Base-by-base conservation (phyloP, 1,140 invertebrate genomes). In the Antheraea mylitta region DNA sequence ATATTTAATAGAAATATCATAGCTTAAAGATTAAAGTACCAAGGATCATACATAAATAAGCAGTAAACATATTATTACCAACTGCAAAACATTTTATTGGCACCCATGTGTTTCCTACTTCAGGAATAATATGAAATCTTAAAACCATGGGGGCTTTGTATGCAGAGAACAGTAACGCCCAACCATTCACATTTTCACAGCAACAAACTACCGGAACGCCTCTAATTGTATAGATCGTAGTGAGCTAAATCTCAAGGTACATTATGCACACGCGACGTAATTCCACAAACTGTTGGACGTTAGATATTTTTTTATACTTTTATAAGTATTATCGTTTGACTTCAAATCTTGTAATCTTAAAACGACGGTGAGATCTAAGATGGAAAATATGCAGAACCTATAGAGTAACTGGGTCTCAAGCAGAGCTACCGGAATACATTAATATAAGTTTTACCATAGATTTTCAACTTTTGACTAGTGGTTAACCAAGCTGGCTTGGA, bases 121-220 rank as follows among this genome's bases (percentile, higher is more conserved):
- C 16, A 16, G 5, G 9, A 53, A 53, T 53, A 53, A 53, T 16
- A n/a, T 53, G 16, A 53, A 53, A n/a, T 16, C 45, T 53, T 13
- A 13, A 16, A 53, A 0, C 45, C 16, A 16, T 16, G 7, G 38
- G n/a, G 45, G 11, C 45, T 53, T 53, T 53, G 45, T 16, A 53
- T 53, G 45, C 10, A 53, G 45, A 13, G 16, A 16, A 53, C 16
- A 53, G 45, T 16, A 53, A 53, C 45, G 45, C 11, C 45, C 45
- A 16, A 53, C 45, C 11, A 53, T 53, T 53, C 45, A 53, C 9
- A 13, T 53, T 53, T 53, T 16, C 11, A 53, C 45, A 53, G 45
- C 16, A 64, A 18, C 36, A n/a, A n/a, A 18, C 63, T 64, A 42
- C 63, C 63, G 63, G 63, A 30, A 64, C 63, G 63, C 63, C 63